Conservation (phyloP, 1,140 invertebrate species). For the Leptonema lineaticorne region DNA sequence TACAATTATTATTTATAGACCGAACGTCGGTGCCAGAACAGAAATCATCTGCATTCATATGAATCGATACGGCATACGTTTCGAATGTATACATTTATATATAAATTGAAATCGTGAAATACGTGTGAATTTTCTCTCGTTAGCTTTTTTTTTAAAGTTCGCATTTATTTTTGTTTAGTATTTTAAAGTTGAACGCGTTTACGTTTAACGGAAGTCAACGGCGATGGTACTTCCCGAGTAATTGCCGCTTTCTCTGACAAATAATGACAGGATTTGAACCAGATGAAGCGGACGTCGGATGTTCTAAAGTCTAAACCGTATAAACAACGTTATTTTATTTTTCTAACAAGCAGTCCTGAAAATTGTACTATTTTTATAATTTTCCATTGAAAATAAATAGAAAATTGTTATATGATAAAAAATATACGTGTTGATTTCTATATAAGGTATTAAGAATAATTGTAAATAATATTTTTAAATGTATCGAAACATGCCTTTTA, state of each 20-base stretch:
- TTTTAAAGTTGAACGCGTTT: not conserved
- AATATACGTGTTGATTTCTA: too few species aligned
- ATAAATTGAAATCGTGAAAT: not conserved
- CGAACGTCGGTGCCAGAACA: not conserved
- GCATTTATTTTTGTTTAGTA: not conserved
- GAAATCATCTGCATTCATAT: not conserved
- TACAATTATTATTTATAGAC: constrained; percentile 1
- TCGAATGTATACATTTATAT: not conserved
- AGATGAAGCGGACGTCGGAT: not conserved
- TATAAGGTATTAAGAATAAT: too few species aligned
- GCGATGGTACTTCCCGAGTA: not conserved
- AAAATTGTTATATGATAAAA: too few species aligned
- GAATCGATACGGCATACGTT: not conserved
- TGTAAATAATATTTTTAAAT: too few species aligned
- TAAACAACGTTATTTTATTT: too few species aligned
- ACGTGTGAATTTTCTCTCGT: too few species aligned
- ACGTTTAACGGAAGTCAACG: not conserved
- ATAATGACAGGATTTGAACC: constrained; percentile 8
- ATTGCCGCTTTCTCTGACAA: not conserved
- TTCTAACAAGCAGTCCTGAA: too few species aligned
- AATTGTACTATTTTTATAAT: too few species aligned
- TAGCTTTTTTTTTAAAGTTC: too few species aligned
- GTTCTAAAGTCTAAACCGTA: too few species aligned
- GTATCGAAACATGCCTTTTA: too few species aligned
- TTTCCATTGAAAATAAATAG: too few species aligned